Conservation (phyloP, 2,113 vertebrate genomes). For the Dipodomys spectabilis region DNA sequence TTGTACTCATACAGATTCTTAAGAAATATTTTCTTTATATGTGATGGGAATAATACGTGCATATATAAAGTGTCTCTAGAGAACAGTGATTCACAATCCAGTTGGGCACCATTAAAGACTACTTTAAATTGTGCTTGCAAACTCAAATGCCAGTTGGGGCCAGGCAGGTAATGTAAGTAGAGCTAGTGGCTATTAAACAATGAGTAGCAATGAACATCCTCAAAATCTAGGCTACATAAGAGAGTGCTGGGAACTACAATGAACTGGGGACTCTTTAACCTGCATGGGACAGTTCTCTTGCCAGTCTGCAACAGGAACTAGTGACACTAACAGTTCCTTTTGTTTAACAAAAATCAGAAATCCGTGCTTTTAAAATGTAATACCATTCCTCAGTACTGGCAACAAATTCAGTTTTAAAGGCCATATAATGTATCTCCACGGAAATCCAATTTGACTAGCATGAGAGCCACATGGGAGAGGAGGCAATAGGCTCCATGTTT, state of each 20-base stretch:
- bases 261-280: neutral
- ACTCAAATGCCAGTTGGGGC: neutral
- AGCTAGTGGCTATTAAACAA: neutral
- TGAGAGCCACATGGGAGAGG: neutral
- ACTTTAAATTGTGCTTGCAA: neutral
- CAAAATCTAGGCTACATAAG: neutral
- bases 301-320: neutral
- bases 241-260: neutral
- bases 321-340: neutral
- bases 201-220: neutral
- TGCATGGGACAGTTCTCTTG: neutral
- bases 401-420: slow-evolving; percentile 18
- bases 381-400: neutral
- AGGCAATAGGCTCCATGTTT: neutral
- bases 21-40: no score
- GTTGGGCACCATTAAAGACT: no score
- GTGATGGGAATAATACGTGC: no score
- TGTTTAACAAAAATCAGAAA: slow-evolving; percentile 9
- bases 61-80: neutral
- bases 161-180: neutral
- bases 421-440: neutral
- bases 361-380: neutral
- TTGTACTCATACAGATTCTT: neutral
- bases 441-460: neutral
- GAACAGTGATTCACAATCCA: neutral